Evolutionary conservation across 2,888 invertebrate genomes (phyloP).

Genomic region (Melieria picta): DNA sequence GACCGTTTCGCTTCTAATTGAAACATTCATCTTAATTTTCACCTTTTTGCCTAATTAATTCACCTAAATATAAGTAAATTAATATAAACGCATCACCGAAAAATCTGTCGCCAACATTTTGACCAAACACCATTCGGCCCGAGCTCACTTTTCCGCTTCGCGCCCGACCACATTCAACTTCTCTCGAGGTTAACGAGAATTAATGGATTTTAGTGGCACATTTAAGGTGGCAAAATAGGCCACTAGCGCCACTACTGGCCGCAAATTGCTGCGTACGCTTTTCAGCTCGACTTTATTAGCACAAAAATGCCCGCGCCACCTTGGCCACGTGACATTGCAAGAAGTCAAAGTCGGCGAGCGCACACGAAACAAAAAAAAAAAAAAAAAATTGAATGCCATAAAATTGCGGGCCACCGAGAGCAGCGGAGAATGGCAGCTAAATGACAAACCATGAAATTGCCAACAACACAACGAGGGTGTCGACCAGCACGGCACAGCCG

Average conservation of each 20-base stretch:
- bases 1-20: slow-evolving; percentile 53
- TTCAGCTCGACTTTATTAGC: slow-evolving; percentile 35
- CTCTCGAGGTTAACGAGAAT: slow-evolving; percentile 58
- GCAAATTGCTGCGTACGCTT: slow-evolving; percentile 15
- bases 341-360: slow-evolving; percentile 12
- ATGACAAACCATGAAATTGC: slow-evolving; percentile 45
- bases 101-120: slow-evolving; percentile 27
- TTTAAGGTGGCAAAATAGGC: slow-evolving; percentile 51
- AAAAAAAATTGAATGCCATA: slow-evolving; percentile 35
- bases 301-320: slow-evolving; percentile 26
- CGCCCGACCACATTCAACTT: slow-evolving; percentile 7
- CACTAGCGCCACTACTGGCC: slow-evolving; percentile 23
- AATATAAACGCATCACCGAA: slow-evolving; percentile 55
- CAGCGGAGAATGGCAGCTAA: slow-evolving; percentile 37
- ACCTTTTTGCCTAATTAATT: slow-evolving; percentile 64
- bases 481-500: background rate
- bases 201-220: slow-evolving; percentile 63
- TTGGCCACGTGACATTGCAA: slow-evolving; percentile 18
- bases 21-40: slow-evolving; percentile 66
- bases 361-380: background rate
- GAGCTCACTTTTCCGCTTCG: no score
- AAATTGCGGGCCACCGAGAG: slow-evolving; percentile 11
- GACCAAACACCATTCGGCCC: background rate
- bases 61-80: slow-evolving; percentile 61
- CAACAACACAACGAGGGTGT: background rate